A percentile compares a stretch with the other conserved stretches of the same genome.
Conservation (phyloP, 2,888 invertebrate species). For the Ectobius pallidus region DNA sequence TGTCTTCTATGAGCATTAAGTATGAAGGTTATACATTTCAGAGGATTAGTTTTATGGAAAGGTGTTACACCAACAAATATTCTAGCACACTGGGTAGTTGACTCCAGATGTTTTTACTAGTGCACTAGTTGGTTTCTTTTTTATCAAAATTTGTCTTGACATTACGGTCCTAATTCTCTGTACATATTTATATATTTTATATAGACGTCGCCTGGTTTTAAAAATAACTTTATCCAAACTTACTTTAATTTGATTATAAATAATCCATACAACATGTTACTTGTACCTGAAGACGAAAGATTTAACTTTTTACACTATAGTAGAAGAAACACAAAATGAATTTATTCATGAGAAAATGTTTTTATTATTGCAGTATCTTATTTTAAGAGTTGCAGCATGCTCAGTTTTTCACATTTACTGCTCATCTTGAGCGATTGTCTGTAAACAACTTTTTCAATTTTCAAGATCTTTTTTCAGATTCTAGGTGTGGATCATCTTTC, state of each 20-base stretch:
- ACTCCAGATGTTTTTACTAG: no score
- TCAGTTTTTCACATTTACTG: not conserved
- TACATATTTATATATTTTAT: slow-evolving; percentile 1
- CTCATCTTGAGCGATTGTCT: not conserved
- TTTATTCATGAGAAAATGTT: not conserved
- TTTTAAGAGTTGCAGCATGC: not conserved
- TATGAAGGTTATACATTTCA: not conserved
- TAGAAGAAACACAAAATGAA: not conserved
- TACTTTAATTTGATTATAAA: not conserved
- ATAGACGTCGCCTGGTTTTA: not conserved
- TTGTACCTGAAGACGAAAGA: slow-evolving; percentile 14
- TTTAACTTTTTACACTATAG: not conserved
- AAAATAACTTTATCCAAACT: not conserved
- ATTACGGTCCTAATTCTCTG: no score
- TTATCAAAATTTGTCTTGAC: not conserved
- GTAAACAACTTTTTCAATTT: not conserved
- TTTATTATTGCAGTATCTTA: not conserved
- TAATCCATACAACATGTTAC: slow-evolving; percentile 8
- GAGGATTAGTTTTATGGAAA: not conserved
- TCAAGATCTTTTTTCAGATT: no score
- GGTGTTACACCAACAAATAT: not conserved
- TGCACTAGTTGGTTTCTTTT: not conserved
- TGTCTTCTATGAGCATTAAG: not conserved
- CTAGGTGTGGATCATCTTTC: not conserved
- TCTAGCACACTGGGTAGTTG: not conserved